Evolutionary conservation across 1,140 invertebrate genomes (phyloP).

Genomic region (Nymphalis io): DNA sequence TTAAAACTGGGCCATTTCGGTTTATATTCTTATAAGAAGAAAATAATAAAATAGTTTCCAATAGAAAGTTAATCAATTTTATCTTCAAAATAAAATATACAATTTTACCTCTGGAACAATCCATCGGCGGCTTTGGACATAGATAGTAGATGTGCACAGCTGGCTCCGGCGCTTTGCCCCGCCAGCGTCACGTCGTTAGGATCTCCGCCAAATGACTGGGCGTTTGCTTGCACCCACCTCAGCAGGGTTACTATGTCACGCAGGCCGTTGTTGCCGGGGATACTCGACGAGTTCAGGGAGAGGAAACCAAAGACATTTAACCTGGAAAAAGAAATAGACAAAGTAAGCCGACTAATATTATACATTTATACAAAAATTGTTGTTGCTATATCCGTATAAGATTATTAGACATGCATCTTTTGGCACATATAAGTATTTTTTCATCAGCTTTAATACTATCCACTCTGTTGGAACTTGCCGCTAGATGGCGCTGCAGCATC

Average conservation of each 20-base stretch:
- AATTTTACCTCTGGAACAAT: constrained; percentile 56
- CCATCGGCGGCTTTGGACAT: constrained; percentile 68
- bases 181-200: constrained; percentile 81
- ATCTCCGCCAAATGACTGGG: constrained; percentile 85
- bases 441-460: no score
- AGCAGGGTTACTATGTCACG: constrained; percentile 84
- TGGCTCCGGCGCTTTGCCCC: constrained; percentile 83
- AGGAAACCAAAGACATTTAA: constrained; percentile 80
- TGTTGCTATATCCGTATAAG: no score
- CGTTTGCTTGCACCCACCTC: constrained; percentile 84
- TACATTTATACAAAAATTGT: background rate
- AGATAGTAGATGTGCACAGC: constrained; percentile 73
- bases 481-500: no score
- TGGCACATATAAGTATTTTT: no score
- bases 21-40: no score
- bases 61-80: no score
- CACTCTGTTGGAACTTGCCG: no score
- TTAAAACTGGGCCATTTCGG: no score
- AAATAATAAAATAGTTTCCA: no score
- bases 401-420: no score
- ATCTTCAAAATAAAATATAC: no score
- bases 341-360: background rate
- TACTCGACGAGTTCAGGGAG: constrained; percentile 79
- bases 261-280: constrained; percentile 86
- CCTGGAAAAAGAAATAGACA: constrained; percentile 44